Evolutionary conservation across 1,140 invertebrate species (phyloP), one percentile per base, ranked within the genome.

Genomic region (Trigoniulus corallinus): DNA sequence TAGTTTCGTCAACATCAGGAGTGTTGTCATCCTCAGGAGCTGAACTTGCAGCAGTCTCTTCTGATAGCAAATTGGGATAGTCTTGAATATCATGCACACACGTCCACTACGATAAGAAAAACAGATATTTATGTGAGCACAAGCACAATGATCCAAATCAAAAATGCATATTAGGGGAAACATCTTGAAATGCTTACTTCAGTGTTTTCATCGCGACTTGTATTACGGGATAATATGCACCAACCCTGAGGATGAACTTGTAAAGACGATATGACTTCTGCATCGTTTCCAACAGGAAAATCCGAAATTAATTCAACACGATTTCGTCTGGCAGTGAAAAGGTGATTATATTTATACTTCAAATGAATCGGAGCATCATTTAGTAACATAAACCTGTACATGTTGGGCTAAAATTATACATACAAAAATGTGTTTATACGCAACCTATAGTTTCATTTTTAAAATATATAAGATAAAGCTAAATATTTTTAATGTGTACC

Each of bases 161-260:
- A 29, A 42, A 18, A 2, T 50, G 12, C 42, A 20, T 23, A 53
- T n/a, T n/a, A n/a, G n/a, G n/a, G n/a, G n/a, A n/a, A n/a, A n/a
- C n/a, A n/a, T n/a, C n/a, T n/a, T 27, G 23, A 21, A 34, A 15
- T 13, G 52, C 59, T 64, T 68, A 82, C 82, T 74, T 93, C 88
- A 42, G 84, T 82, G 57, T 76, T 77, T 62, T 92, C 85, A 61
- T 85, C 79, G 53, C 76, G 77, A 57, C 81, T 87, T 21, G 88
- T 81, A 67, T 92, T 93, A 52, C 88, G 74, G 26, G 85, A 88
- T 23, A 91, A 64, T 12, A 82, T 82, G 65, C 82, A 85, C 82
- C 87, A 91, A 1, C 88, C 87, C 60, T 88, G 79, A 3, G 89
- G 89, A 70, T 95, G 88, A 54, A 95, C 78, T 72, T 91, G 82